Base-by-base conservation (phyloP, 2,797 vertebrate species). In the Paedocypris micromegethes region DNA sequence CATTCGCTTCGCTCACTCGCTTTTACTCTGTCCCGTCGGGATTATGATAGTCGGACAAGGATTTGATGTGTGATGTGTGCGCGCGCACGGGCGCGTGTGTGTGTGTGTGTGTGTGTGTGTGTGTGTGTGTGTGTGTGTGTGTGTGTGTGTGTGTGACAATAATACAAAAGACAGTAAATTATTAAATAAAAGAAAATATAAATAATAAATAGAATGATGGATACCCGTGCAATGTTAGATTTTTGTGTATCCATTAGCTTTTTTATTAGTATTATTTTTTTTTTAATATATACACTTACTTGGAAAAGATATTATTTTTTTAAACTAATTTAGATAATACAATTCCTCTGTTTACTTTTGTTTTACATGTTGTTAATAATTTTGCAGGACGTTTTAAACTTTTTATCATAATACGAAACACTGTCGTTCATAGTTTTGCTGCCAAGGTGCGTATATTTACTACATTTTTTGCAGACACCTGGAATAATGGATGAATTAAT, bases 401-500 rank as follows among this genome's bases (percentile, higher is more conserved):
- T 23, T 23, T 23, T 23, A 23, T 23, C 23, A 23, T 23, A 23
- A 1, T 23, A 23, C 23, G 23, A 23, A 23, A 23, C 23, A 23
- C 23, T 23, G 23, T 23, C 23, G 60, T 70, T 70, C 3, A 40
- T 58, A 51, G 5, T 64, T 52, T 55, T 9, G 49, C 8, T 37
- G 5, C 8, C 59, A 68, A 60, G 6, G 48, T 54, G 2, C 38
- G 54, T 2, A 2, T 53, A 61, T 23, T 23, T 23, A 23, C 23
- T 23, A 23, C 23, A 23, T 23, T 23, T 23, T 23, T 23, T 23
- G 23, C 23, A 4, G 59, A 66, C 68, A 57, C 72, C 72, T 73
- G 74, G 3, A 56, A 79, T 62, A 75, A 68, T 64, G 58, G 66
- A 77, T 79, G 66, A 70, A 65, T 81, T 61, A 78, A 43, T 68